A percentile compares a stretch with the other conserved stretches of the same genome.
Conservation (phyloP, 1,140 invertebrate genomes). For the Brachionus angularis region DNA sequence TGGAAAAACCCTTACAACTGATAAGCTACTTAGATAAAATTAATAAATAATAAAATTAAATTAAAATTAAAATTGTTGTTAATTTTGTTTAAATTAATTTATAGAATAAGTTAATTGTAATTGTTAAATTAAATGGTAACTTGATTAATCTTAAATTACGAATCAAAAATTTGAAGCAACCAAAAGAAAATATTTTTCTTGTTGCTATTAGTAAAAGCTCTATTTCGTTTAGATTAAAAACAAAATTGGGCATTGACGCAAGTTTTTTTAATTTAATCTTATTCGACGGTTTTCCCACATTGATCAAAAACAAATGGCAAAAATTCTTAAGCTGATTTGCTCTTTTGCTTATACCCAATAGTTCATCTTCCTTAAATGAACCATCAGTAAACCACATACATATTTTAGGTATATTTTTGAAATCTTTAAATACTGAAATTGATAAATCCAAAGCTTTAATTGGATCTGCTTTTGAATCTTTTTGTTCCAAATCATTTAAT, state of each 20-base stretch:
- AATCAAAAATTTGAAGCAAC: too few species aligned
- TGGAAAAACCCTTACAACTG: too few species aligned
- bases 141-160: too few species aligned
- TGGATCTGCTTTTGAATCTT: neutral
- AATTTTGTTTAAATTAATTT: too few species aligned
- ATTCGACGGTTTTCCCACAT: neutral
- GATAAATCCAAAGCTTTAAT: slow-evolving; percentile 11
- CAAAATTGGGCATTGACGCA: neutral
- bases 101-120: too few species aligned
- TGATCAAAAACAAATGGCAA: slow-evolving; percentile 10
- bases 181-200: neutral
- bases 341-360: neutral
- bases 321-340: neutral
- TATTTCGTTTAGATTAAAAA: neutral
- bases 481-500: neutral
- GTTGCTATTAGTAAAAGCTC: neutral
- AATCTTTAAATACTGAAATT: neutral
- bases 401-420: neutral
- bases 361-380: neutral
- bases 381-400: slow-evolving; percentile 24
- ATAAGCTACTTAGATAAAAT: too few species aligned
- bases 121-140: too few species aligned
- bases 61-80: too few species aligned
- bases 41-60: too few species aligned
- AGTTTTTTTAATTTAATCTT: neutral